Percentiles rank a stretch among this genome's conserved stretches.
Evolutionary conservation across 2,113 vertebrate genomes (phyloP).

Genomic region (Lophura nycthemera): DNA sequence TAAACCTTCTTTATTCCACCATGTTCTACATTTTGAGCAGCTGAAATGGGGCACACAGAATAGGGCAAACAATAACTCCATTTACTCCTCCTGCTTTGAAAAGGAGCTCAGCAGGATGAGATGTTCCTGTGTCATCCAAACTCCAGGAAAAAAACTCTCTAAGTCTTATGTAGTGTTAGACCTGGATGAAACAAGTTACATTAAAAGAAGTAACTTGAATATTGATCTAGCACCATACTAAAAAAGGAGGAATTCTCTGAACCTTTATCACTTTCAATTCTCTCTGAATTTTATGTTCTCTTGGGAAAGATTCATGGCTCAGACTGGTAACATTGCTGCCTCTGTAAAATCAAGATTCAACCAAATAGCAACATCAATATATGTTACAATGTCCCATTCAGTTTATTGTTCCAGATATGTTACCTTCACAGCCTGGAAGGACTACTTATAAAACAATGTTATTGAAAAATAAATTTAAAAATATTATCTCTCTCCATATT

Average conservation of each 20-base stretch:
- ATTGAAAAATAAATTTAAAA: background rate
- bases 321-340: background rate
- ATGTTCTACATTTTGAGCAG: constrained; percentile 4
- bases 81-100: background rate
- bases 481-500: constrained; percentile 22
- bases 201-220: background rate
- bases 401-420: constrained; percentile 13
- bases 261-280: background rate
- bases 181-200: background rate
- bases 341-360: constrained; percentile 32
- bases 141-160: too few relatives aligned
- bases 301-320: background rate
- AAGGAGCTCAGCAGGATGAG: background rate
- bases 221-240: background rate
- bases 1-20: background rate
- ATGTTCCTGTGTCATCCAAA: too few relatives aligned
- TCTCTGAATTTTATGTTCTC: background rate
- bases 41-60: background rate
- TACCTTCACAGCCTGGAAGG: background rate
- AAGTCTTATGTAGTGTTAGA: too few relatives aligned
- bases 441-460: constrained; percentile 15
- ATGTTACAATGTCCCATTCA: background rate
- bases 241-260: background rate
- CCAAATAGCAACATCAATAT: constrained; percentile 18
- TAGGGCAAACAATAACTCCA: background rate